Evolutionary conservation across 1,140 invertebrate species (phyloP).

Genomic region (Euschistus heros): DNA sequence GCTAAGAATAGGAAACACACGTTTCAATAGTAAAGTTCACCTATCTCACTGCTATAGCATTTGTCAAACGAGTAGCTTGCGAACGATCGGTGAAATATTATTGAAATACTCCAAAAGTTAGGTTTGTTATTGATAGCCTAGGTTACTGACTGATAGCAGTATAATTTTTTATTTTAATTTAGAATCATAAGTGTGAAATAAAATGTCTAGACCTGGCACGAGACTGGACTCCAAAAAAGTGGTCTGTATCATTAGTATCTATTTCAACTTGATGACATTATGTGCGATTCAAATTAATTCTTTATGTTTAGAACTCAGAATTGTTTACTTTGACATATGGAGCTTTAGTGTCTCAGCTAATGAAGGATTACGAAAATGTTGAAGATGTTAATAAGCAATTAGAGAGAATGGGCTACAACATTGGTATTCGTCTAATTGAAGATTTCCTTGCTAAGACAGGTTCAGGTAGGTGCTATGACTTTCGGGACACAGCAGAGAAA

Average conservation of each 20-base stretch:
- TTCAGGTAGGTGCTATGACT: conserved; percentile 82
- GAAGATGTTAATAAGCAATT: conserved; percentile 94
- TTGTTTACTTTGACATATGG: conserved; percentile 96
- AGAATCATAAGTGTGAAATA: too few species aligned
- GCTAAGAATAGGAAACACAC: too few species aligned
- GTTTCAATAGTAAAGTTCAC: too few species aligned
- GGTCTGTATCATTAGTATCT: conserved; percentile 38
- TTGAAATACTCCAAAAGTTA: too few species aligned
- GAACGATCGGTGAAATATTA: too few species aligned
- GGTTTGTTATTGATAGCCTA: too few species aligned
- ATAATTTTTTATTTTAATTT: too few species aligned
- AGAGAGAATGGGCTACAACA: conserved; percentile 93
- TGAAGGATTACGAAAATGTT: conserved; percentile 94
- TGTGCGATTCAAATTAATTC: conserved; percentile 24
- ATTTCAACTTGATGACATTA: conserved; percentile 22
- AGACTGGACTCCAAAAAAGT: conserved; percentile 56
- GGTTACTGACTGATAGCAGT: too few species aligned
- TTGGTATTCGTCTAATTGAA: conserved; percentile 93
- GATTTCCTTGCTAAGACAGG: conserved; percentile 92
- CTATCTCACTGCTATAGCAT: too few species aligned
- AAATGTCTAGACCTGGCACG: conserved; percentile 48
- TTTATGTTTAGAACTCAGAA: conserved; percentile 79
- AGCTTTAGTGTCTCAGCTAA: conserved; percentile 87
- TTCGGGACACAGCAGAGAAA: conserved; percentile 95
- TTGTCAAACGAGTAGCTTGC: too few species aligned